Evolutionary conservation across 2,113 vertebrate genomes (phyloP).

Genomic region (Mobula hypostoma): DNA sequence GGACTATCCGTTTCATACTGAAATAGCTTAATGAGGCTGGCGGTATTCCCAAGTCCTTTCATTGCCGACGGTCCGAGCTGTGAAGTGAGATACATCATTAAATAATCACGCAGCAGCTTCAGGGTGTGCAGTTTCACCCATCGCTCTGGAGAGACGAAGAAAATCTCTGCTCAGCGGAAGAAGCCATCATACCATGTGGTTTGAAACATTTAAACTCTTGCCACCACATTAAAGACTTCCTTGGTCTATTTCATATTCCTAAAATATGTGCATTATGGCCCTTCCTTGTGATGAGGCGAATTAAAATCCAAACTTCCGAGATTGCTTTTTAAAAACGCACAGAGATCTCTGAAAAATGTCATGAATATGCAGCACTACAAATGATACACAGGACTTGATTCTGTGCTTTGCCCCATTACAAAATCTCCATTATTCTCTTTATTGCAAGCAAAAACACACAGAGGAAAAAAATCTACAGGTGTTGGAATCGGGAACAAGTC

Average conservation of each 20-base stretch:
- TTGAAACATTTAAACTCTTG: background rate
- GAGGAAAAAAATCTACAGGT: too few species aligned
- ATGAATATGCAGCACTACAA: too few species aligned
- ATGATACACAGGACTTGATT: too few species aligned
- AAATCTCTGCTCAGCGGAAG: background rate
- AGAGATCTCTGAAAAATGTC: too few species aligned
- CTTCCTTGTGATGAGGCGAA: too few species aligned
- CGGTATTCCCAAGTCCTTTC: background rate
- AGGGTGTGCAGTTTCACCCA: background rate
- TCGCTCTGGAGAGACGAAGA: background rate
- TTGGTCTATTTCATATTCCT: background rate
- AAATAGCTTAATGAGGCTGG: background rate
- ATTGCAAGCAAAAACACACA: too few species aligned
- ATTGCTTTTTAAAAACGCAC: too few species aligned
- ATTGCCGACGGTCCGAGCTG: background rate
- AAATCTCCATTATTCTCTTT: too few species aligned
- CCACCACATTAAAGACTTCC: background rate
- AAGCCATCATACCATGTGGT: background rate
- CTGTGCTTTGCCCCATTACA: too few species aligned
- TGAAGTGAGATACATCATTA: background rate
- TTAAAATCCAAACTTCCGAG: background rate
- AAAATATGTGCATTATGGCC: too few species aligned
- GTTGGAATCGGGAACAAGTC: too few species aligned
- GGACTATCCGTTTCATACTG: background rate
- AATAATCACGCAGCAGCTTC: background rate